Conservation (phyloP, 2,113 vertebrate species). For the Grantiella picta region DNA sequence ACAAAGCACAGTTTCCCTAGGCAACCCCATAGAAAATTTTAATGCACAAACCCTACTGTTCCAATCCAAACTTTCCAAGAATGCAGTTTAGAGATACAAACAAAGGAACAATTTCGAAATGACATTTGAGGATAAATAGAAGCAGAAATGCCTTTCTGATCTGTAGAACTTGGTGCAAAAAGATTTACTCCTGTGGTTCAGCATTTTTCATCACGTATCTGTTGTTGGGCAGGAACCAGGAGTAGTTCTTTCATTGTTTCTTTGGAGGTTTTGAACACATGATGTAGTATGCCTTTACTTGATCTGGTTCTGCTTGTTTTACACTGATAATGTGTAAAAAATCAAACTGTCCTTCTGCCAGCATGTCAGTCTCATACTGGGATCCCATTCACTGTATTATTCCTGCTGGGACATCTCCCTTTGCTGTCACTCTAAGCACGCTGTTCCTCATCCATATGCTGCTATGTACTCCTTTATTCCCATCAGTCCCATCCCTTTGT, state of each 20-base stretch:
- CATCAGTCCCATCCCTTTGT: neutral
- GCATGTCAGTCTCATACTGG: neutral
- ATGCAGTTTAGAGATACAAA: neutral
- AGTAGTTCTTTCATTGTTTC: neutral
- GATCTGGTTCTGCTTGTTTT: neutral
- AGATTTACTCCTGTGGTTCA: neutral
- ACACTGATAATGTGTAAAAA: neutral
- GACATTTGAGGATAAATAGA: neutral
- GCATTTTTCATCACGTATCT: slow-evolving; percentile 1
- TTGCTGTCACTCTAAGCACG: neutral
- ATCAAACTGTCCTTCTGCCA: neutral
- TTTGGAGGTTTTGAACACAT: neutral
- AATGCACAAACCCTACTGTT: neutral
- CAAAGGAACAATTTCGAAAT: neutral
- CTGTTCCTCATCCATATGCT: neutral
- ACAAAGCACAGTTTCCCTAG: neutral
- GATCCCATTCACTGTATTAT: neutral
- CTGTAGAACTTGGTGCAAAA: neutral
- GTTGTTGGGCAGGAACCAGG: neutral
- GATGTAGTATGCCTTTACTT: neutral
- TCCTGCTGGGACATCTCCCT: neutral
- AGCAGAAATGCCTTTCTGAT: neutral
- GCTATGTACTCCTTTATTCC: neutral
- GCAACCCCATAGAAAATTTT: neutral
- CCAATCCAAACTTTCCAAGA: neutral